Evolutionary conservation across 1,140 invertebrate genomes (phyloP).

Genomic region (Apocrypta bakeri): DNA sequence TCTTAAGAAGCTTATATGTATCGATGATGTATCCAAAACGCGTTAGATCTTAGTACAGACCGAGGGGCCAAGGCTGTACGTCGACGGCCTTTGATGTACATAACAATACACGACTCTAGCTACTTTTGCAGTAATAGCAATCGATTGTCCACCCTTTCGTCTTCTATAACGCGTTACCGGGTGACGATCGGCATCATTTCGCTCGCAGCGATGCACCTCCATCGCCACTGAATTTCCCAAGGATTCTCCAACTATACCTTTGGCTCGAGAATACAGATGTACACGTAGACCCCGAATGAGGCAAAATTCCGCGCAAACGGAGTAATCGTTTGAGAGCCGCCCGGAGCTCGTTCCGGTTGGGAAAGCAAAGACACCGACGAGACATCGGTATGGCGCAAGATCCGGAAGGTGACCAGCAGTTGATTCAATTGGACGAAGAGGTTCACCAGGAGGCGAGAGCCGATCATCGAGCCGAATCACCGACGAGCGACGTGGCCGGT

Average conservation of each 20-base stretch:
- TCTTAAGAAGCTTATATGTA: not conserved
- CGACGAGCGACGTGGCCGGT: slow-evolving; percentile 56
- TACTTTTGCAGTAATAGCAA: not conserved
- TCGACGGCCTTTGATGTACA: not conserved
- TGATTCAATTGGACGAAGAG: not conserved
- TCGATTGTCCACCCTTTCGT: not conserved
- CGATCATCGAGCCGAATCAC: slow-evolving; percentile 41
- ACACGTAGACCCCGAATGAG: too few relatives aligned
- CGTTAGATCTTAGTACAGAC: not conserved
- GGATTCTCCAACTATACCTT: too few relatives aligned
- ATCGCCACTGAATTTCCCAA: too few relatives aligned
- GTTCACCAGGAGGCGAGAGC: not conserved
- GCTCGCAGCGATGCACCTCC: too few relatives aligned
- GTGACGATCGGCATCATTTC: too few relatives aligned
- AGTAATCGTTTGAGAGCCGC: not conserved
- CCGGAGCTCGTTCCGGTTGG: not conserved
- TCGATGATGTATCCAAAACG: not conserved
- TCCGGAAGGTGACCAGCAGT: slow-evolving; percentile 7
- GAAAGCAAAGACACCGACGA: too few relatives aligned
- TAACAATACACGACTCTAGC: slow-evolving; percentile 14
- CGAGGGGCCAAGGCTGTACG: slow-evolving; percentile 1
- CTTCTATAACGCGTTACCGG: too few relatives aligned
- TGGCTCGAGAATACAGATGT: too few relatives aligned
- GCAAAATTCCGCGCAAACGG: not conserved
- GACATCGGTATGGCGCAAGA: not conserved